Conservation (phyloP, 2,888 invertebrate genomes). For the Dynastes maya region DNA sequence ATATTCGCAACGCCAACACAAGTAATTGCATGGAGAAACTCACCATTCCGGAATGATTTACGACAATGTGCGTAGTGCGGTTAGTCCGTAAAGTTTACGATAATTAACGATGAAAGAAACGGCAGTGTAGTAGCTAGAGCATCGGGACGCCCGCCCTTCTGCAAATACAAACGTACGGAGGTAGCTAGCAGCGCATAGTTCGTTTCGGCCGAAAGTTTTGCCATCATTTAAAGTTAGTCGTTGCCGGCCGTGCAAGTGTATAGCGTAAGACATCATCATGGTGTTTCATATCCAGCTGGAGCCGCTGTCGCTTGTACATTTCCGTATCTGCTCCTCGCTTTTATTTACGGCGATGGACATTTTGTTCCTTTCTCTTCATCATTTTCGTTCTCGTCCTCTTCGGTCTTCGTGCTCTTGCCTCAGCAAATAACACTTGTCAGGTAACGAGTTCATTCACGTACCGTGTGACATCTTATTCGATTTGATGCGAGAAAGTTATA, state of each 20-base stretch:
- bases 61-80: conserved; percentile 43
- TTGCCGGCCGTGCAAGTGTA: not conserved
- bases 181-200: not conserved
- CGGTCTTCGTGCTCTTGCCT: not conserved
- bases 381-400: conserved; percentile 1
- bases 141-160: conserved; percentile 4
- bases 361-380: conserved; percentile 15
- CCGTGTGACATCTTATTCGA: conserved; percentile 15
- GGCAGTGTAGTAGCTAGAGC: not conserved
- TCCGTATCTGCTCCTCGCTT: not conserved
- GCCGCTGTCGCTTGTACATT: not conserved
- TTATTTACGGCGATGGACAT: conserved; percentile 16
- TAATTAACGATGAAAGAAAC: conserved; percentile 42
- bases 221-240: conserved; percentile 29
- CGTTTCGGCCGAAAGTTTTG: conserved; percentile 23
- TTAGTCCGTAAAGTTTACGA: conserved; percentile 37
- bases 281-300: conserved; percentile 19
- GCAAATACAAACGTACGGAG: conserved; percentile 8
- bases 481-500: conserved; percentile 22
- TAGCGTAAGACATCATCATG: not conserved
- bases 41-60: conserved; percentile 37
- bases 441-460: conserved; percentile 2
- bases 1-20: not conserved
- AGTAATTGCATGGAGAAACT: conserved; percentile 9
- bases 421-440: conserved; percentile 21